Percentiles rank a stretch among this genome's conserved stretches.
Conservation (phyloP, 2,888 invertebrate species). For the Marronus borbonicus region DNA sequence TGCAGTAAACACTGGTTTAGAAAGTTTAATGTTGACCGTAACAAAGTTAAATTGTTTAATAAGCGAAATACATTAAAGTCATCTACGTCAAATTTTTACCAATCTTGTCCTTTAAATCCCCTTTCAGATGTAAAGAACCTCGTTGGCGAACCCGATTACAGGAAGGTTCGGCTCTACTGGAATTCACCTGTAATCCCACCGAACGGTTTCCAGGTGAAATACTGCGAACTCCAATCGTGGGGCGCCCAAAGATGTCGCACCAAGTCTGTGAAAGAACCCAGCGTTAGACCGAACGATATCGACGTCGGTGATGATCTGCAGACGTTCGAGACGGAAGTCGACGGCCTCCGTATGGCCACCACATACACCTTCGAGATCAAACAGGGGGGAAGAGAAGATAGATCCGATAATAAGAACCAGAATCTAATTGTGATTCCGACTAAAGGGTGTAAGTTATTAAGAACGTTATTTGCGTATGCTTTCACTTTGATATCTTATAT, state of each 20-base stretch:
- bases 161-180: conserved; percentile 78
- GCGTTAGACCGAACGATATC: conserved; percentile 57
- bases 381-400: conserved; percentile 73
- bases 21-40: no score
- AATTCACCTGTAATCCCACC: conserved; percentile 74
- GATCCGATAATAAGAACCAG: conserved; percentile 72
- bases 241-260: conserved; percentile 84
- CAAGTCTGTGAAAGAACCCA: conserved; percentile 63
- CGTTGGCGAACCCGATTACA: conserved; percentile 79
- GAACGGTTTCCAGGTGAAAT: conserved; percentile 80
- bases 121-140: conserved; percentile 76
- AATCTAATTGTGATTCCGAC: conserved; percentile 84
- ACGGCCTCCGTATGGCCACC: conserved; percentile 86
- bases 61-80: no score
- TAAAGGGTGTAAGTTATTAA: conserved; percentile 83
- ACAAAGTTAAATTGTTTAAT: no score
- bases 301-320: conserved; percentile 66
- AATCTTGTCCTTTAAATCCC: conserved; percentile 41
- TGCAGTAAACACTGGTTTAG: no score
- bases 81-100: not conserved
- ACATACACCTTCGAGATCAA: conserved; percentile 86
- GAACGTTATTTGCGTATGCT: no score
- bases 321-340: conserved; percentile 76
- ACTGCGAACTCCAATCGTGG: conserved; percentile 87
- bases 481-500: no score